Conservation (phyloP, 2,888 invertebrate species). For the Ichneumoninae sp. region DNA sequence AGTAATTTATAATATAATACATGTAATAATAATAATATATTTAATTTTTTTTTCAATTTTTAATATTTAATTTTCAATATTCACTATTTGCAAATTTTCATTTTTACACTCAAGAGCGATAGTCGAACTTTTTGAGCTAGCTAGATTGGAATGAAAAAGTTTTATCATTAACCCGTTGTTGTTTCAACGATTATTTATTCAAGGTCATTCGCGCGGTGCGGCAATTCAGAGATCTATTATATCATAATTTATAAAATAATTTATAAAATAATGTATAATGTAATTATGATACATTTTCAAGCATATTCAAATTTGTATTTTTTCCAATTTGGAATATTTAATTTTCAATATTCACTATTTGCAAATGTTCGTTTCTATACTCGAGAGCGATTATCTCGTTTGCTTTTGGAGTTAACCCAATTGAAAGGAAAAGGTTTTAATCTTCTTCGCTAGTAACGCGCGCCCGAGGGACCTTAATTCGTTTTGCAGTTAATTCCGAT, state of each 20-base stretch:
- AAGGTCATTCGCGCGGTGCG: too few species aligned
- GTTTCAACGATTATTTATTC: too few species aligned
- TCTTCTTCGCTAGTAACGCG: neutral
- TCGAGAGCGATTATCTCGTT: neutral
- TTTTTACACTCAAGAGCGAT: neutral
- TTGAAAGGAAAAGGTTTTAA: neutral
- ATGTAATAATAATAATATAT: neutral
- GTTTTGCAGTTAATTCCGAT: slow-evolving; percentile 12
- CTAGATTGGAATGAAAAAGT: too few species aligned
- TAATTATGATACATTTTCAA: too few species aligned
- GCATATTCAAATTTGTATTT: too few species aligned
- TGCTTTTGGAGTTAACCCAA: neutral
- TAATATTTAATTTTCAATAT: neutral
- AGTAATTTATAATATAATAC: neutral
- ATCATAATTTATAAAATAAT: too few species aligned
- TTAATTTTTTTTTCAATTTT: neutral
- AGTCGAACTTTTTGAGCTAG: too few species aligned
- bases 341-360: neutral
- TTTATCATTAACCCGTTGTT: too few species aligned
- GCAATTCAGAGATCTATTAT: too few species aligned
- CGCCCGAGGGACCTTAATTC: neutral
- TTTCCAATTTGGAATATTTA: neutral
- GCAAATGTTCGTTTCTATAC: neutral
- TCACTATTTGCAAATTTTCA: neutral
- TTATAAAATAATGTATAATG: too few species aligned